These are phyloP conservation scores for Barbus barbus DNA, from an alignment of 2,113 vertebrate genomes.

Conservation along the genomic window DNA sequence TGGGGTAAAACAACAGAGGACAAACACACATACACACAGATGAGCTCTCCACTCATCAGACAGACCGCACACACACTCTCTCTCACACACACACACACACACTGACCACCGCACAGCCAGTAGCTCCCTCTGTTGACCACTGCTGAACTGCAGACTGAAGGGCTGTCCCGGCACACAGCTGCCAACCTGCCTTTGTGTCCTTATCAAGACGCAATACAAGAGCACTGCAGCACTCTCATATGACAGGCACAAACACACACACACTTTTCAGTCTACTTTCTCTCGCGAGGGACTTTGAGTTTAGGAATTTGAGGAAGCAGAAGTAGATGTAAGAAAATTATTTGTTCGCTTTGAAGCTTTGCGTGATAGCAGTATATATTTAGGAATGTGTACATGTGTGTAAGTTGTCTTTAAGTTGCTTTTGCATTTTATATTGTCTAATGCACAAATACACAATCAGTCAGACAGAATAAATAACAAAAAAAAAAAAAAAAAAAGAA, in stretches of 20 bases:
- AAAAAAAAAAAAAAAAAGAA: too few relatives aligned
- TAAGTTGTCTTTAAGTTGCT: not conserved
- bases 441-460: not conserved
- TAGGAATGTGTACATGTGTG: not conserved
- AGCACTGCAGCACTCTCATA: slow-evolving; percentile 41
- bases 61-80: slow-evolving; percentile 39
- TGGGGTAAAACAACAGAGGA: slow-evolving; percentile 58
- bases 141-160: slow-evolving; percentile 72
- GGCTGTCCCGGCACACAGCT: slow-evolving; percentile 36
- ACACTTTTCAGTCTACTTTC: slow-evolving; percentile 30
- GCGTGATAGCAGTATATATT: not conserved
- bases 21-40: slow-evolving; percentile 48
- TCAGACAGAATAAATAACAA: not conserved
- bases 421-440: too few relatives aligned
- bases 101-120: slow-evolving; percentile 79
- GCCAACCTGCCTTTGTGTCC: slow-evolving; percentile 38
- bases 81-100: slow-evolving; percentile 12
- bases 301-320: not conserved
- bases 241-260: slow-evolving; percentile 40
- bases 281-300: not conserved
- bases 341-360: not conserved
- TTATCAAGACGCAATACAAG: slow-evolving; percentile 46
- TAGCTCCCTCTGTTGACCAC: slow-evolving; percentile 87
- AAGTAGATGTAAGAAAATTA: not conserved
- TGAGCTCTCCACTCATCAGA: slow-evolving; percentile 43